Percentiles rank a stretch among this genome's conserved stretches.
These are phyloP conservation scores for Eilema griseolum DNA, from an alignment of 2,888 invertebrate species.

Conservation along the genomic window DNA sequence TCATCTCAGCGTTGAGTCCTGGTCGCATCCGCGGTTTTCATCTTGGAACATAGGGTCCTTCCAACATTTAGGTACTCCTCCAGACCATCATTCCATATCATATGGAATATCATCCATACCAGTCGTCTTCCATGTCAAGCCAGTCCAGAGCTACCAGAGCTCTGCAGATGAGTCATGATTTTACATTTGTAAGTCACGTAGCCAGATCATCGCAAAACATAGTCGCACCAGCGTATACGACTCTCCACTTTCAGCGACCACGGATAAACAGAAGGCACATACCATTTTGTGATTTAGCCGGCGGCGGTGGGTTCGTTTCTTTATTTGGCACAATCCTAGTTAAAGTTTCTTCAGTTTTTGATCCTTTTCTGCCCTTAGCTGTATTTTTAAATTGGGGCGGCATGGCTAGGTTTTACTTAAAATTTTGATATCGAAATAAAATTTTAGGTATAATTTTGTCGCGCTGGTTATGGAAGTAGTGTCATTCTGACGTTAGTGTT, in stretches of 20 bases:
- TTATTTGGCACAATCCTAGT: background rate
- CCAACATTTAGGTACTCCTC: too few species aligned
- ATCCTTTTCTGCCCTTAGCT: background rate
- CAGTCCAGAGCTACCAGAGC: too few species aligned
- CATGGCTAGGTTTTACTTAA: background rate
- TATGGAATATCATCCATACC: too few species aligned
- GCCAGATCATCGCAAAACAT: too few species aligned
- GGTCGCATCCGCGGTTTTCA: too few species aligned
- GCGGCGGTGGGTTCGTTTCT: constrained; percentile 5
- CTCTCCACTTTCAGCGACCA: background rate
- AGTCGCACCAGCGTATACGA: background rate
- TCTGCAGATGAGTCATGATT: background rate
- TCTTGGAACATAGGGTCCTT: too few species aligned
- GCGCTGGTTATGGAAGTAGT: constrained; percentile 6
- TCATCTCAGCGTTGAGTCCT: too few species aligned
- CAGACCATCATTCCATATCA: too few species aligned
- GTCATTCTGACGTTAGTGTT: background rate
- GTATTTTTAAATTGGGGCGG: constrained; percentile 1
- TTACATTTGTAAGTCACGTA: background rate
- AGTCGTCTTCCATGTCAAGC: too few species aligned
- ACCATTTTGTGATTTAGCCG: constrained; percentile 13
- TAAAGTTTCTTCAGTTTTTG: constrained; percentile 4
- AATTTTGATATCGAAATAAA: constrained; percentile 13
- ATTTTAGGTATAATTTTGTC: background rate
- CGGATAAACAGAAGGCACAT: background rate